Evolutionary conservation across 2,113 vertebrate genomes (phyloP).

Genomic region (Spizaetus ornatus): DNA sequence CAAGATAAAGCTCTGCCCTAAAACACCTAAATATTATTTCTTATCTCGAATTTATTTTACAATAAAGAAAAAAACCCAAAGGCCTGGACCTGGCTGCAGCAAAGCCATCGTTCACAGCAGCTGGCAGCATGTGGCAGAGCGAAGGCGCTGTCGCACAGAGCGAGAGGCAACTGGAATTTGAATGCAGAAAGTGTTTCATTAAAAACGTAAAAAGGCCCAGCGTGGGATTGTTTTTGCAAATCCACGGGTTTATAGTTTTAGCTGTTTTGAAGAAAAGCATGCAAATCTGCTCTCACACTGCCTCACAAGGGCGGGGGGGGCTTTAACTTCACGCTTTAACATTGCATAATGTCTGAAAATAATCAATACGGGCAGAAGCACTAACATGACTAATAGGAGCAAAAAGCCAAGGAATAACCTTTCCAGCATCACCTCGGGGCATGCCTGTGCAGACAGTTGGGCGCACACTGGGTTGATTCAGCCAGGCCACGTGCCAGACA

Average conservation of each 20-base stretch:
- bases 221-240: not conserved
- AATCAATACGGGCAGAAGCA: fast-evolving
- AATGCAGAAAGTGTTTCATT: not conserved
- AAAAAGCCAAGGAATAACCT: not conserved
- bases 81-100: too few relatives aligned
- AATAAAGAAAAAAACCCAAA: not conserved
- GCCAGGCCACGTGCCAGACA: not conserved
- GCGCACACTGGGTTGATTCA: not conserved
- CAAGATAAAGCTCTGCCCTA: not conserved
- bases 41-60: not conserved
- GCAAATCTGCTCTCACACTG: not conserved
- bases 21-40: not conserved
- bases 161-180: not conserved
- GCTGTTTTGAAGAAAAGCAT: not conserved
- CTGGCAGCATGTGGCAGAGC: not conserved
- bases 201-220: not conserved
- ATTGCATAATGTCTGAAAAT: not conserved
- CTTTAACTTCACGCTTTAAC: not conserved
- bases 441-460: not conserved
- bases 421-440: not conserved
- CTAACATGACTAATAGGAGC: not conserved
- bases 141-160: fast-evolving
- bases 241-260: fast-evolving
- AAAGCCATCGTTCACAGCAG: not conserved
- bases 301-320: not conserved